Base-by-base conservation (phyloP, 1,140 invertebrate genomes). In the Ptiloglossa arizonensis region DNA sequence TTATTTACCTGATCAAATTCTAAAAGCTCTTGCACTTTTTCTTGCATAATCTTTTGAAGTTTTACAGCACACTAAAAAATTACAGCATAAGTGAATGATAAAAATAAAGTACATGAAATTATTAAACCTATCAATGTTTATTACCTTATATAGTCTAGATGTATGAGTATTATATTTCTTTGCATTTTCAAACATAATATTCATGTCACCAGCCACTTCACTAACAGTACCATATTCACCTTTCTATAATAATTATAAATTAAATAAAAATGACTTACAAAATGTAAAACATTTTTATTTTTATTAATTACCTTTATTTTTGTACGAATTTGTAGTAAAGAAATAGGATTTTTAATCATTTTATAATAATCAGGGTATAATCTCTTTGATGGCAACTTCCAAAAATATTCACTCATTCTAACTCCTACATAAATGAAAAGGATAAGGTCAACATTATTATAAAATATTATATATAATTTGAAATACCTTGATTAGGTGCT, bases 181-280 rank as follows among this genome's bases (percentile, higher is more conserved):
- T 9, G 98, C 98, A 94, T 99, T 99, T 90, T 99, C 97, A 94
- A 99, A 98, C 96, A 99, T 98, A n/a, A 99, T 95, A 90, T 98
- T 98, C 93, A 99, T 95, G 90, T 99, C 98, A 1, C 96, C 96
- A n/a, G 97, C 97, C 69, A 99, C 95, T 91, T 99, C 97, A 78
- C 95, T 96, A 4, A 99, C 93, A 19, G 96, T 97, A 5, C 95
- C 96, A 91, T 99, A 99, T 81, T 95, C 95, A 27, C 96, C 96
- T 88, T 95, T 95, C 91, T 96, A 84, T 41, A 93, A 89, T 32
- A 52, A 71, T 77, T 59, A 66, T 57, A n/a, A 52, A 63, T 62
- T 41, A 80, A 57, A 52, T n/a, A 46, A 24, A 44, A 54, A 60
- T 79, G 62, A 71, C 9, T 67, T 52, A 69, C n/a, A 79, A 48